phyloP scores from a whole-genome alignment of 2,888 invertebrate species.

The Adelognathus sp. region DNA sequence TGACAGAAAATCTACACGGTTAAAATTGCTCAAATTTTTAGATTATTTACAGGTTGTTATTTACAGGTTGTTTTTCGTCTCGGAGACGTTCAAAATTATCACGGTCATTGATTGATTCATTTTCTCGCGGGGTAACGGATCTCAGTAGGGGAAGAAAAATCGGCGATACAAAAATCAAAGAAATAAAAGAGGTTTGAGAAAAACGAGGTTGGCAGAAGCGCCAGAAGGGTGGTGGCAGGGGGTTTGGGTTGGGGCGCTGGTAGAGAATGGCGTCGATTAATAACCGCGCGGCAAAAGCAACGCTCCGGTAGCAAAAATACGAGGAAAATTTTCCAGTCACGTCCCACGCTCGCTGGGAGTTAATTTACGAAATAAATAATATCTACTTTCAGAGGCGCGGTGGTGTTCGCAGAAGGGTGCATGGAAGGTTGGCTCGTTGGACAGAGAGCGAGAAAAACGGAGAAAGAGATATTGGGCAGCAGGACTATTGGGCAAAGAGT shows the following conservation, averaged over 20 bases:
- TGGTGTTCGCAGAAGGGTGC: slow-evolving; percentile 53
- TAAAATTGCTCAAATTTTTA: too few relatives aligned
- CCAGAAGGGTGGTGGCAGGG: slow-evolving; percentile 21
- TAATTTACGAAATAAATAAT: slow-evolving; percentile 82
- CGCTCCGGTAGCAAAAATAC: slow-evolving; percentile 71
- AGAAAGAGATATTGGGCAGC: slow-evolving; percentile 19
- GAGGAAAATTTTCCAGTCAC: slow-evolving; percentile 80
- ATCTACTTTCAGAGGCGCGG: slow-evolving; percentile 73
- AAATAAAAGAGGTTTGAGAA: slow-evolving; percentile 18
- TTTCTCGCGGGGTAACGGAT: not conserved
- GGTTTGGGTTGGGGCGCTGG: slow-evolving; percentile 25
- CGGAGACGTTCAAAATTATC: not conserved
- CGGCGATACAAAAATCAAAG: not conserved
- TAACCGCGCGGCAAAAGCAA: slow-evolving; percentile 72
- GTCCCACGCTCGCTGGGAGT: slow-evolving; percentile 76
- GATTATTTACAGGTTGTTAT: too few relatives aligned
- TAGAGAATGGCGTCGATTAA: slow-evolving; percentile 77
- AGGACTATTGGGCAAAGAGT: not conserved
- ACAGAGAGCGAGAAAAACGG: slow-evolving; percentile 14
- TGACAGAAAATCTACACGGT: too few relatives aligned
- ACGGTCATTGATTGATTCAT: not conserved
- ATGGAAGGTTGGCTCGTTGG: slow-evolving; percentile 51
- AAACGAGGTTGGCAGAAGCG: slow-evolving; percentile 49
- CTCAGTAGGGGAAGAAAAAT: not conserved
- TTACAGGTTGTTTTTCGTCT: too few relatives aligned